Percentiles rank a stretch among this genome's conserved stretches.
Evolutionary conservation across 2,113 vertebrate genomes (phyloP).

Genomic region (Phylloscopus trochilus): DNA sequence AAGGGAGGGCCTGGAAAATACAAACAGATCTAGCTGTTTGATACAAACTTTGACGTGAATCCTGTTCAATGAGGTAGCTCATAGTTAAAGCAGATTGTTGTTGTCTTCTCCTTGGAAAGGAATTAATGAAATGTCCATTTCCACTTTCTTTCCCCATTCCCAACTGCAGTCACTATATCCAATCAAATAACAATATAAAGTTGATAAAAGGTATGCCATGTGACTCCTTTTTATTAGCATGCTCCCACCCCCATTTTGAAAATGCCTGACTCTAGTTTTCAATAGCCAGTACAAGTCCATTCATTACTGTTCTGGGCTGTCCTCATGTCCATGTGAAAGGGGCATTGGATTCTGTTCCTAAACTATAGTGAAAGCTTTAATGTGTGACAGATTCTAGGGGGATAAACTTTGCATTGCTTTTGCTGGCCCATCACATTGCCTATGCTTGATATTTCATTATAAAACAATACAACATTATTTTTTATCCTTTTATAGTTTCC

Average conservation of each 20-base stretch:
- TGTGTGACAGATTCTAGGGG: background rate
- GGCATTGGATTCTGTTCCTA: background rate
- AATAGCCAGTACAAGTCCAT: background rate
- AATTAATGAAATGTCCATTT: constrained; percentile 12
- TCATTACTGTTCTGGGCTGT: background rate
- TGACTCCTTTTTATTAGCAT: background rate
- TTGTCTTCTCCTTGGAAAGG: background rate
- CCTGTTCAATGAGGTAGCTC: background rate
- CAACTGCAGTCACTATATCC: background rate
- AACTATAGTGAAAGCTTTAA: background rate
- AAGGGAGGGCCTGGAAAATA: background rate
- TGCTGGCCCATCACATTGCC: background rate
- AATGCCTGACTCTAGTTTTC: background rate
- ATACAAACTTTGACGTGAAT: background rate
- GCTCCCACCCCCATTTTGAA: background rate
- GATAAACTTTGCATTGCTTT: background rate
- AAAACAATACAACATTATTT: background rate
- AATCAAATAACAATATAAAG: background rate
- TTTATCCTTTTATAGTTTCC: background rate
- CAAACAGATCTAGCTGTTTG: background rate
- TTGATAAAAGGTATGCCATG: background rate
- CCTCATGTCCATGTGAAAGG: background rate
- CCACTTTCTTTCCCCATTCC: background rate
- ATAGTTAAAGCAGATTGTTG: background rate
- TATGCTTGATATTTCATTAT: background rate